Evolutionary conservation across 2,113 vertebrate species (phyloP).

Genomic region (Sorex araneus): DNA sequence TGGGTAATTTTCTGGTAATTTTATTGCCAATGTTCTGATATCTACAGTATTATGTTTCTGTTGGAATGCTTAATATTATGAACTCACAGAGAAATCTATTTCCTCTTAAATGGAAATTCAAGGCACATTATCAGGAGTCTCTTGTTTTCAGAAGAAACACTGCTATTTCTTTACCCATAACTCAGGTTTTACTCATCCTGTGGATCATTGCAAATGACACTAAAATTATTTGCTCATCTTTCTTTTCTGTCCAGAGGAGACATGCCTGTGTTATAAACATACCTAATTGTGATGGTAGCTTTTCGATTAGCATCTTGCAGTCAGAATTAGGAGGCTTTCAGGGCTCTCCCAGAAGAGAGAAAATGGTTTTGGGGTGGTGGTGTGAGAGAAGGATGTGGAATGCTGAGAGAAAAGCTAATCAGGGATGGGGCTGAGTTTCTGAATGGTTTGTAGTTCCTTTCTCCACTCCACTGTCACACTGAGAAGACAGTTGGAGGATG

Average conservation of each 20-base stretch:
- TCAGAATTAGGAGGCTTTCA: not conserved
- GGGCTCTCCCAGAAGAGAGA: not conserved
- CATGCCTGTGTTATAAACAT: conserved; percentile 32
- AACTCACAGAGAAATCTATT: conserved; percentile 61
- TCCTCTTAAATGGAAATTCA: conserved; percentile 68
- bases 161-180: conserved; percentile 13
- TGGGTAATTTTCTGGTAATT: conserved; percentile 31
- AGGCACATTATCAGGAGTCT: conserved; percentile 44
- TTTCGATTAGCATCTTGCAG: not conserved
- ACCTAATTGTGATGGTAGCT: not conserved
- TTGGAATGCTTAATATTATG: conserved; percentile 21
- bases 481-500: not conserved
- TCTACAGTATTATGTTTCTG: conserved; percentile 55
- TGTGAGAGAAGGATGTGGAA: not conserved
- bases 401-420: not conserved
- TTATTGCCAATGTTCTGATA: conserved; percentile 55
- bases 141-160: conserved; percentile 51
- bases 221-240: conserved; percentile 63
- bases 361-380: too few species aligned
- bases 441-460: not conserved
- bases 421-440: not conserved
- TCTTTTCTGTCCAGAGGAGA: conserved; percentile 60
- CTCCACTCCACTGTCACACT: not conserved
- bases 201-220: conserved; percentile 52
- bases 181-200: conserved; percentile 50